Evolutionary conservation across 2,797 vertebrate species (phyloP), one percentile per base, ranked within the genome.

Genomic region (Paguma larvata): DNA sequence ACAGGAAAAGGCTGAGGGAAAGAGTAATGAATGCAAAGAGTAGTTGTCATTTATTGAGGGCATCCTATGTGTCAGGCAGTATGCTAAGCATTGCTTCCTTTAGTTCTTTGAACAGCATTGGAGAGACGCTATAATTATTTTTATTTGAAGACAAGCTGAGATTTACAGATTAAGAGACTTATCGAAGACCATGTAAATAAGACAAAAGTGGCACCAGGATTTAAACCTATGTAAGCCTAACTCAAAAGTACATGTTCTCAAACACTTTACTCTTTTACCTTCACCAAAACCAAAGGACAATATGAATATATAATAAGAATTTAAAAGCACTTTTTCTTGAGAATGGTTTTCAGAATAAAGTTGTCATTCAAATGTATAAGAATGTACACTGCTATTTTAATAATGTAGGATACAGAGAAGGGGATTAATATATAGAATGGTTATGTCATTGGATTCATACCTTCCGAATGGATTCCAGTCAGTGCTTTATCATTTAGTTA

Each of bases 291-390:
- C 9, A 72, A 91, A 48, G 63, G 53, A 85, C 23, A 67, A 19
- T n/a, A 53, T 80, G 41, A 46, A 21, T 75, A 38, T 44, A 25
- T 65, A 65, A n/a, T 70, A 80, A 59, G 38, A 13, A 89, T 75
- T 80, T 67, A 79, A 56, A 73, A 94, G 48, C 10, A 83, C n/a
- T 86, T 95, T 41, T 85, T 82, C 63, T 62, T 46, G 44, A 86
- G 70, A 79, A 70, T 3, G 62, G 46, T 93, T 53, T 88, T 96
- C 19, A 48, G 59, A 83, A n/a, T 87, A n/a, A 93, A 78, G 10
- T 62, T 96, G 25, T 59, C 86, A 46, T 86, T 97, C 46, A 96
- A 46, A 82, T 92, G 14, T 77, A 18, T 82, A 78, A 48, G 18
- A 96, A 53, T 73, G 5, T 92, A 2, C 13, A 46, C 16, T 59